A percentile compares a stretch with the other conserved stretches of the same genome.
phyloP scores from a whole-genome alignment of 2,888 invertebrate species.

The Holacanthella duospinosa region DNA sequence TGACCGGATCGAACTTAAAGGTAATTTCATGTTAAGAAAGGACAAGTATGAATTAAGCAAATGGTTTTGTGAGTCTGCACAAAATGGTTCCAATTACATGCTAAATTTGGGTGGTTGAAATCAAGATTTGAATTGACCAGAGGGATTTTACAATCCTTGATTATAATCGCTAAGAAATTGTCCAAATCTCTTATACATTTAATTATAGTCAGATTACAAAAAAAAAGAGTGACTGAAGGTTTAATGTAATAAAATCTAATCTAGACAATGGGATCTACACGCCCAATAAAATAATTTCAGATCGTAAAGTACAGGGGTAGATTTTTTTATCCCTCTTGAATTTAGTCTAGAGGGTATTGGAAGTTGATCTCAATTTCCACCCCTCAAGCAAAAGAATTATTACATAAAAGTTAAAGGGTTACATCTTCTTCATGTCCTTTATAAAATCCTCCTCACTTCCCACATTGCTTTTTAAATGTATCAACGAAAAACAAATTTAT shows the following conservation, averaged over 20 bases:
- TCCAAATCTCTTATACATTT: background rate
- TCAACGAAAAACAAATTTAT: background rate
- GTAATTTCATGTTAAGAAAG: too few species aligned
- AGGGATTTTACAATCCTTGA: background rate
- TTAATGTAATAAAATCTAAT: slow-evolving; percentile 2
- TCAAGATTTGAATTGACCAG: too few species aligned
- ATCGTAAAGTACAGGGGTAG: background rate
- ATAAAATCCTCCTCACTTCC: too few species aligned
- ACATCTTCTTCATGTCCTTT: background rate
- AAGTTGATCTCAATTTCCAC: background rate
- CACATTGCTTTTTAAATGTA: too few species aligned
- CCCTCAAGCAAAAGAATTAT: background rate
- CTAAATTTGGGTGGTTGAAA: too few species aligned
- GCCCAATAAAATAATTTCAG: slow-evolving; percentile 2
- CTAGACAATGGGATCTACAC: background rate
- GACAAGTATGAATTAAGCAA: background rate
- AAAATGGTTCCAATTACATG: too few species aligned
- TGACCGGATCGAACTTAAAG: too few species aligned
- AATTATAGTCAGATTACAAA: background rate
- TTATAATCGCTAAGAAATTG: background rate
- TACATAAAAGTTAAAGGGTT: background rate
- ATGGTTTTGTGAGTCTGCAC: background rate
- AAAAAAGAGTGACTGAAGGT: background rate
- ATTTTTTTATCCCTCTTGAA: background rate
- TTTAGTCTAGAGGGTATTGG: background rate